A percentile compares a stretch with the other conserved stretches of the same genome.
These are phyloP conservation scores for Sebastiscus tertius DNA, from an alignment of 2,797 vertebrate genomes.

Conservation along the genomic window DNA sequence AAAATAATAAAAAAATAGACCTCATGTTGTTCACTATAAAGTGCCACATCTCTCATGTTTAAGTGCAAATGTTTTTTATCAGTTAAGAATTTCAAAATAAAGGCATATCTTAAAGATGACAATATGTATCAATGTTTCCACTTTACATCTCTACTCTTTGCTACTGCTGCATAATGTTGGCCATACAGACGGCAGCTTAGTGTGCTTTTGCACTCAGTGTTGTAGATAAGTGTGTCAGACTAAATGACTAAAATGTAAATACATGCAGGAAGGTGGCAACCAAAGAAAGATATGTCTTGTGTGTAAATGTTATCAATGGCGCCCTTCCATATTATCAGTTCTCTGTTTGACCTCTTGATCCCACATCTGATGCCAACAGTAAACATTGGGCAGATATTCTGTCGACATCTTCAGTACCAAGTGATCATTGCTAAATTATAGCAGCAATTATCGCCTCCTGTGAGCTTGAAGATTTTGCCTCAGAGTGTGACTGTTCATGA, in stretches of 20 bases:
- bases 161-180: conserved; percentile 20
- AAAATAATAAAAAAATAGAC: no score
- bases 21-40: no score
- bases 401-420: background rate
- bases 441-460: background rate
- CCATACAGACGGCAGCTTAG: background rate
- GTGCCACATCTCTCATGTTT: no score
- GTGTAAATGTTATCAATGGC: background rate
- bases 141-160: background rate
- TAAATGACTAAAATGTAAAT: conserved; percentile 26
- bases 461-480: background rate
- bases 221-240: background rate
- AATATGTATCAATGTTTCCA: no score
- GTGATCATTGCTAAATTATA: background rate
- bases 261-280: background rate
- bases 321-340: background rate
- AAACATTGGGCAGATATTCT: background rate
- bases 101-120: no score
- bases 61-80: no score
- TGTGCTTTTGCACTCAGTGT: background rate
- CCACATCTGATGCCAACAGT: background rate
- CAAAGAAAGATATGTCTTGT: background rate
- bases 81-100: no score
- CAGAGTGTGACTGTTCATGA: background rate
- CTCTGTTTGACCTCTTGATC: background rate